These are phyloP conservation scores for Nerophis ophidion DNA, from an alignment of 2,113 vertebrate genomes.

Conservation along the genomic window DNA sequence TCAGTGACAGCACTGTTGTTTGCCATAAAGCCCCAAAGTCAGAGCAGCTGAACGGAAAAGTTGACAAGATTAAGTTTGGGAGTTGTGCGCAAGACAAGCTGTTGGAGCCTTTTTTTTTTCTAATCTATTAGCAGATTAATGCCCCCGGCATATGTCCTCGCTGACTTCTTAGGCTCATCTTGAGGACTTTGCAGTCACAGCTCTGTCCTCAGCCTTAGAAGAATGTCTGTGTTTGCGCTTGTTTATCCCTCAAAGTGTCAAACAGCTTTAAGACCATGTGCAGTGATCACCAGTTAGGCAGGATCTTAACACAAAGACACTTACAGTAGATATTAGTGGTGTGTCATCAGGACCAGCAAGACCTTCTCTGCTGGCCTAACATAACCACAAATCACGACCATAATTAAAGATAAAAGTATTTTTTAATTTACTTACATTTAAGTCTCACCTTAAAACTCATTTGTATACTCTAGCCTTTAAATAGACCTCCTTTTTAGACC, in stretches of 20 bases:
- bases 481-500: no score
- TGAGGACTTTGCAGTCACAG: constrained; percentile 33
- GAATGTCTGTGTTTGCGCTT: constrained; percentile 37
- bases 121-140: constrained; percentile 48
- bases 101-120: constrained; percentile 32
- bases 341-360: no score
- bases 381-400: no score
- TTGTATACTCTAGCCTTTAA: no score
- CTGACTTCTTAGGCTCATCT: constrained; percentile 12
- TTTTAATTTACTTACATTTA: no score
- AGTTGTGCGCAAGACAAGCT: constrained; percentile 42
- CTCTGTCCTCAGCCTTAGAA: constrained; percentile 29
- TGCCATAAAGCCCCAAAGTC: constrained; percentile 35
- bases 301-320: background rate
- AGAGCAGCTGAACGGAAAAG: constrained; percentile 42
- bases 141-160: constrained; percentile 6
- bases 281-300: background rate
- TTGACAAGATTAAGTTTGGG: constrained; percentile 50
- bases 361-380: no score
- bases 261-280: background rate
- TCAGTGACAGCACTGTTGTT: constrained; percentile 38
- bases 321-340: no score
- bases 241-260: constrained; percentile 13
- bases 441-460: no score
- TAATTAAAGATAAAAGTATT: no score